phyloP scores from a whole-genome alignment of 2,888 invertebrate species.

The Rhaphigaster nebulosa region DNA sequence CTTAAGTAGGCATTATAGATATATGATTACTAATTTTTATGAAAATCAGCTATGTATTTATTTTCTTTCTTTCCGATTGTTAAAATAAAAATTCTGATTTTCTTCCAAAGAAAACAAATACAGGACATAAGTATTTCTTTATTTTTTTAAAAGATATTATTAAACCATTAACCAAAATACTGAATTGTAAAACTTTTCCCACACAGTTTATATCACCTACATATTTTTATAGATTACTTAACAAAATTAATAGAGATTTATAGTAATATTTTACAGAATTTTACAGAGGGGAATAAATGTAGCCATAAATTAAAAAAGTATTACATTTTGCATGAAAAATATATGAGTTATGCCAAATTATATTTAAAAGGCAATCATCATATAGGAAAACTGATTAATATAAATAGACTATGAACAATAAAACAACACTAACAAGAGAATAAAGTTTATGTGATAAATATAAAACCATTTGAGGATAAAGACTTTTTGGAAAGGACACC shows the following conservation, averaged over 20 bases:
- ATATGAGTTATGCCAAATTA: neutral
- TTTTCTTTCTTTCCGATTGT: no score
- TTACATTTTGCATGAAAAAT: neutral
- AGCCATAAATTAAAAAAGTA: neutral
- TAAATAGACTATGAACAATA: slow-evolving; percentile 4
- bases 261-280: neutral
- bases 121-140: neutral
- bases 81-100: no score
- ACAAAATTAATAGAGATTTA: neutral
- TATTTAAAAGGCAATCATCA: neutral
- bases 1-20: no score
- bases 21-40: no score
- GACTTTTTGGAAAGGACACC: neutral
- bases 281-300: neutral
- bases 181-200: neutral
- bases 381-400: neutral
- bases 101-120: neutral
- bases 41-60: no score
- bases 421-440: neutral
- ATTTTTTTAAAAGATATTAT: neutral
- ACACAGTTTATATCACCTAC: neutral
- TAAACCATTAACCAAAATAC: neutral
- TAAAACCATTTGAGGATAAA: neutral
- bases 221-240: neutral
- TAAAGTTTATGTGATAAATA: neutral